These are phyloP conservation scores for Gadus chalcogrammus DNA, from an alignment of 2,113 vertebrate genomes.

Conservation along the genomic window DNA sequence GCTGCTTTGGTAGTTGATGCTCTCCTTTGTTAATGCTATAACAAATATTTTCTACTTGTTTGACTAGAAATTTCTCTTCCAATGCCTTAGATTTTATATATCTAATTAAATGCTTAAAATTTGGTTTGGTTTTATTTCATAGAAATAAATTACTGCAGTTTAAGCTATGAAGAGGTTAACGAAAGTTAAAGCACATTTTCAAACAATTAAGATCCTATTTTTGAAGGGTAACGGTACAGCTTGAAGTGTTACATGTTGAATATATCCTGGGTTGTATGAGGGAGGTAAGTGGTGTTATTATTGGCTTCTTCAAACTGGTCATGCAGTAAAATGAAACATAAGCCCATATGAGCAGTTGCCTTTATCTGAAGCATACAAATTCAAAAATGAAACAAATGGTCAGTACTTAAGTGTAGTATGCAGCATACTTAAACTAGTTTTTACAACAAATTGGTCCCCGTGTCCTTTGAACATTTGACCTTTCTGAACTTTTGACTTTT, in stretches of 20 bases:
- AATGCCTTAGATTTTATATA: slow-evolving; percentile 38
- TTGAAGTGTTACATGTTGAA: no score
- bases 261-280: no score
- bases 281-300: no score
- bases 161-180: no score
- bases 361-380: not conserved
- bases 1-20: slow-evolving; percentile 11
- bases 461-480: no score
- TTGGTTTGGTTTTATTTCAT: not conserved
- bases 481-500: no score
- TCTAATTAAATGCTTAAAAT: slow-evolving; percentile 40
- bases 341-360: no score
- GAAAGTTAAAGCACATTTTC: no score
- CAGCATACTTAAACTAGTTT: slow-evolving; percentile 3
- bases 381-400: slow-evolving; percentile 23
- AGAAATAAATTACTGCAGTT: not conserved
- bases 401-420: not conserved
- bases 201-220: no score
- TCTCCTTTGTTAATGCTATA: not conserved
- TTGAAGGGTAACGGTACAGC: no score
- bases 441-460: no score
- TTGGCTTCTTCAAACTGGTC: no score
- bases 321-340: not conserved
- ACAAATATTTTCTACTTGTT: slow-evolving; percentile 43
- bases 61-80: slow-evolving; percentile 24